Evolutionary conservation across 1,140 invertebrate genomes (phyloP).

Genomic region (Octopus sinensis): DNA sequence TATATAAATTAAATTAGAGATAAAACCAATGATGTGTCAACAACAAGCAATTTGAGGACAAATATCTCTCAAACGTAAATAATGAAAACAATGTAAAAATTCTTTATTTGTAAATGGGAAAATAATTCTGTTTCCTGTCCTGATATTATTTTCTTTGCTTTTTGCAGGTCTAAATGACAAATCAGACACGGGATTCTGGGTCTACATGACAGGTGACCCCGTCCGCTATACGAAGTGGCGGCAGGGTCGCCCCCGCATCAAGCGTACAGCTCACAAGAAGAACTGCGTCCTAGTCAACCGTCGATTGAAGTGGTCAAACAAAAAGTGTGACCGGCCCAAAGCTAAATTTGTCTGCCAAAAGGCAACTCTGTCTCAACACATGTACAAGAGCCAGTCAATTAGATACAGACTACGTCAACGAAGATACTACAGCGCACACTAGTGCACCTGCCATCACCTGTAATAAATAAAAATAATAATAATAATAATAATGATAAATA

Average conservation of each 20-base stretch:
- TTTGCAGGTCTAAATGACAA: conserved; percentile 49
- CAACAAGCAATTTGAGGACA: too few relatives aligned
- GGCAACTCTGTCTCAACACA: neutral
- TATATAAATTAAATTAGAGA: too few relatives aligned
- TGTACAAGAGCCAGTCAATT: neutral
- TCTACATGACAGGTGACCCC: conserved; percentile 40
- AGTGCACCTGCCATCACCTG: neutral
- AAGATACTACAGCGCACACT: conserved; percentile 21
- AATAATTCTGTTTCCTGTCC: neutral
- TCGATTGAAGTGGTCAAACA: conserved; percentile 45
- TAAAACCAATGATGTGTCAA: too few relatives aligned
- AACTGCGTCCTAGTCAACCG: conserved; percentile 51
- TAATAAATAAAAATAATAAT: too few relatives aligned
- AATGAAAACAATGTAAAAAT: too few relatives aligned
- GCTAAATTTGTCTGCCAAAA: conserved; percentile 47
- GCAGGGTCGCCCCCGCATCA: conserved; percentile 33
- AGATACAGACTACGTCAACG: conserved; percentile 16
- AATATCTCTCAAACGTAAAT: too few relatives aligned
- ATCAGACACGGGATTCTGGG: conserved; percentile 35
- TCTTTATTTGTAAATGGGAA: too few relatives aligned
- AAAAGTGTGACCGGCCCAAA: conserved; percentile 43
- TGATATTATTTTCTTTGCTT: neutral
- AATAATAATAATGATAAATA: too few relatives aligned
- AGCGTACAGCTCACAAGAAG: conserved; percentile 36
- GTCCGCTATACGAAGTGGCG: conserved; percentile 42